These are phyloP conservation scores for Drosophila tanythrix DNA, from an alignment of 2,888 invertebrate genomes.

Conservation along the genomic window DNA sequence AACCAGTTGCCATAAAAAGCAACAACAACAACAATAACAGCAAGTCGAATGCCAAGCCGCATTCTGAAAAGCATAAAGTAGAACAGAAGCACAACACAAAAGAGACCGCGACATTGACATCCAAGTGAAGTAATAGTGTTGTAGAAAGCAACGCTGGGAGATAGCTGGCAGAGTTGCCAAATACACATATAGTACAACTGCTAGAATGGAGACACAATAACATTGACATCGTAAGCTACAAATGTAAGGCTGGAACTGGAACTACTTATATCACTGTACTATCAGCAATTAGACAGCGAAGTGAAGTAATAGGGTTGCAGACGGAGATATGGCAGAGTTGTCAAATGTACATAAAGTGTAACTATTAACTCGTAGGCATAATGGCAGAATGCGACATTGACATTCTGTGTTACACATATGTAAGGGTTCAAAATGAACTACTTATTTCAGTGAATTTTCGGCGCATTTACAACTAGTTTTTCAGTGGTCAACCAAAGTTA, in stretches of 20 bases:
- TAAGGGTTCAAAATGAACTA: neutral
- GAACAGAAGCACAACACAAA: constrained; percentile 28
- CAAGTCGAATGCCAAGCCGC: constrained; percentile 8
- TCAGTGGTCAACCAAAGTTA: constrained; percentile 30
- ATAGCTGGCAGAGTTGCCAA: neutral
- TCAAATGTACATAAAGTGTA: neutral
- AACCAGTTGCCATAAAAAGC: constrained; percentile 30
- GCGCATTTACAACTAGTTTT: constrained; percentile 7
- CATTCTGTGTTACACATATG: neutral
- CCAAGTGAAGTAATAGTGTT: constrained; percentile 21
- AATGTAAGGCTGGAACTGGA: neutral
- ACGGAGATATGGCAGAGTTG: neutral
- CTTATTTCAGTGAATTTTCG: neutral
- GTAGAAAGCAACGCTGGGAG: neutral
- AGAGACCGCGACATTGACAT: constrained; percentile 53
- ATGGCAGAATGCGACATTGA: constrained; percentile 7
- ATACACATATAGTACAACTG: neutral
- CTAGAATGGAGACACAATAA: neutral
- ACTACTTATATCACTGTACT: neutral
- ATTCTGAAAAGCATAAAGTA: constrained; percentile 48
- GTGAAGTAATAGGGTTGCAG: neutral
- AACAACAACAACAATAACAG: neutral
- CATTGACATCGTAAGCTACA: constrained; percentile 2
- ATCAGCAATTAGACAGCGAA: neutral
- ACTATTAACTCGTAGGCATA: neutral